These are phyloP conservation scores for Molossus molossus DNA, from an alignment of 2,797 vertebrate genomes.

Conservation along the genomic window DNA sequence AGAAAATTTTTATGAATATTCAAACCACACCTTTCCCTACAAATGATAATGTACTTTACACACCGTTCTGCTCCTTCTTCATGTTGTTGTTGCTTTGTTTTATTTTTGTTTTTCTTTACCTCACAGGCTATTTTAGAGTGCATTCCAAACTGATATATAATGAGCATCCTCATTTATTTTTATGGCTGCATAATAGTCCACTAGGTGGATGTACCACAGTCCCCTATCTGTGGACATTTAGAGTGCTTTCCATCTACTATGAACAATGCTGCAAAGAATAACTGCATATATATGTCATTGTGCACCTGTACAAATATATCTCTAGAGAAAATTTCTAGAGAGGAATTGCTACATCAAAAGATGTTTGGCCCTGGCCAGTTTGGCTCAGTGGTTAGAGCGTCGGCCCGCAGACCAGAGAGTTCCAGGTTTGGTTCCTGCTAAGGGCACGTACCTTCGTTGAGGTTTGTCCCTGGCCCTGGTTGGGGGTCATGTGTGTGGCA, in stretches of 20 bases:
- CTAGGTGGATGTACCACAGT: neutral
- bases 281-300: neutral
- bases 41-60: neutral
- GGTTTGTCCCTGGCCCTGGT: too few species aligned
- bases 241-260: neutral
- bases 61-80: neutral
- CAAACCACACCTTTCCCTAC: neutral
- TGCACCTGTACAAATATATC: neutral
- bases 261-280: constrained; percentile 29
- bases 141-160: constrained; percentile 7
- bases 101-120: neutral
- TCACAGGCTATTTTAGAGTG: constrained; percentile 32
- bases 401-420: too few species aligned
- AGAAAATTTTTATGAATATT: constrained; percentile 1
- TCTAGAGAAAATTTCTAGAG: neutral
- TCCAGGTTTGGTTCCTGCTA: too few species aligned
- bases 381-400: too few species aligned
- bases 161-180: constrained; percentile 11
- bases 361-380: too few species aligned
- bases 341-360: neutral
- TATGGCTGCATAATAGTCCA: constrained; percentile 21
- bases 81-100: neutral
- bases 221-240: neutral
- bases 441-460: too few species aligned
- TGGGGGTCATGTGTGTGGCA: too few species aligned